Percentiles rank a stretch among this genome's conserved stretches.
These are phyloP conservation scores for Pseudochirops cupreus DNA, from an alignment of 2,797 vertebrate genomes.

Conservation along the genomic window DNA sequence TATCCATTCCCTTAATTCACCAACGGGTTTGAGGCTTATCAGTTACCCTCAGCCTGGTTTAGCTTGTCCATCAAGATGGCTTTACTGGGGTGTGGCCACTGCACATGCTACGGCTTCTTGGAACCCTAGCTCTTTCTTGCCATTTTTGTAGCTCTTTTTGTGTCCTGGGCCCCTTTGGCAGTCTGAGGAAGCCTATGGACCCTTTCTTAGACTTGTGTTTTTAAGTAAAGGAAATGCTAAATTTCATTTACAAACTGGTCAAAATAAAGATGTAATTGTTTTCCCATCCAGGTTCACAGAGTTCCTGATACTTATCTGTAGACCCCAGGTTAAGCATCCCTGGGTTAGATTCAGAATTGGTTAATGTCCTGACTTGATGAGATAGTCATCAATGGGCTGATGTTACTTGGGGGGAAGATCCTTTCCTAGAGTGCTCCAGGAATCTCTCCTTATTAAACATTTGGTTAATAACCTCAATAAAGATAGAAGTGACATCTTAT, in stretches of 20 bases:
- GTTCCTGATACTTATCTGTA: background rate
- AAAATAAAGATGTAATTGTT: background rate
- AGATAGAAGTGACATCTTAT: background rate
- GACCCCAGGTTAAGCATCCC: background rate
- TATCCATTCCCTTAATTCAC: background rate
- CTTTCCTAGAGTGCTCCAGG: background rate
- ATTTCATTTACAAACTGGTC: background rate
- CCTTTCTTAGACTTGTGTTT: background rate
- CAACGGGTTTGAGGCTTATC: background rate
- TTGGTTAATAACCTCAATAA: background rate
- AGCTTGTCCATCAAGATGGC: background rate
- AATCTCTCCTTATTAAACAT: background rate
- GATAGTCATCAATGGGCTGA: background rate
- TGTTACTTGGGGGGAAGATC: background rate
- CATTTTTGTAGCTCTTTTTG: background rate
- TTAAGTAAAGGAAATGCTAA: background rate
- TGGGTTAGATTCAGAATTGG: background rate
- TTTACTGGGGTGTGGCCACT: background rate
- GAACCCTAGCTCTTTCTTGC: background rate
- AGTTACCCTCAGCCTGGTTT: background rate
- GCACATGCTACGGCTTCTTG: background rate
- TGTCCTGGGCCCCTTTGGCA: background rate
- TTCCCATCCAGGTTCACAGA: background rate
- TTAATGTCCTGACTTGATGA: background rate
- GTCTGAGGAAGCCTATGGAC: background rate